phyloP scores from a whole-genome alignment of 2,888 invertebrate genomes.

The Ormyrus rosae region DNA sequence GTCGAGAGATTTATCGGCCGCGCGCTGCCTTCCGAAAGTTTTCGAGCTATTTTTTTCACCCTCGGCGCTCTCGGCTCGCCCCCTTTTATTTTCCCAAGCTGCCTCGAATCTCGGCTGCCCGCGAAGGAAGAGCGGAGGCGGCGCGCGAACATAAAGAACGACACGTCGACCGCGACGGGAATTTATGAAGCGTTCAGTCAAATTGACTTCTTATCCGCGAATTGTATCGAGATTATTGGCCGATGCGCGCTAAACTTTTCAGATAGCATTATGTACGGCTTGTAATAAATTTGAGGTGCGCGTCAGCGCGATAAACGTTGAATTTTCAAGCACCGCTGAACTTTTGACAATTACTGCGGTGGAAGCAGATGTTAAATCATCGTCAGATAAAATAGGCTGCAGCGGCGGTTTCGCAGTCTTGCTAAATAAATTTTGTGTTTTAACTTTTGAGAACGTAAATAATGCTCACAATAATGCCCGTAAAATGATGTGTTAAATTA shows the following conservation, averaged over 20 bases:
- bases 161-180: background rate
- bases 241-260: background rate
- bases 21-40: background rate
- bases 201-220: constrained; percentile 35
- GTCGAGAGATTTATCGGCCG: constrained; percentile 4
- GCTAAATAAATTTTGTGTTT: too few species aligned
- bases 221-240: constrained; percentile 17
- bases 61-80: too few species aligned
- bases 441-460: too few species aligned
- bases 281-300: background rate
- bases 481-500: too few species aligned
- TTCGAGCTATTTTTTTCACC: background rate
- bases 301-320: background rate
- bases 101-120: background rate
- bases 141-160: too few species aligned
- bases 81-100: constrained; percentile 23
- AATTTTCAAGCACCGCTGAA: background rate
- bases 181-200: constrained; percentile 17
- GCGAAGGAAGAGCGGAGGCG: too few species aligned
- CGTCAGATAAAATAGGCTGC: too few species aligned
- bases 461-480: too few species aligned
- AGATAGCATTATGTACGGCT: background rate
- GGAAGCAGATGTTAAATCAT: too few species aligned
- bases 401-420: too few species aligned
- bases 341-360: too few species aligned